Base-by-base conservation (phyloP, 2,888 invertebrate species). In the Pheosia gnoma region DNA sequence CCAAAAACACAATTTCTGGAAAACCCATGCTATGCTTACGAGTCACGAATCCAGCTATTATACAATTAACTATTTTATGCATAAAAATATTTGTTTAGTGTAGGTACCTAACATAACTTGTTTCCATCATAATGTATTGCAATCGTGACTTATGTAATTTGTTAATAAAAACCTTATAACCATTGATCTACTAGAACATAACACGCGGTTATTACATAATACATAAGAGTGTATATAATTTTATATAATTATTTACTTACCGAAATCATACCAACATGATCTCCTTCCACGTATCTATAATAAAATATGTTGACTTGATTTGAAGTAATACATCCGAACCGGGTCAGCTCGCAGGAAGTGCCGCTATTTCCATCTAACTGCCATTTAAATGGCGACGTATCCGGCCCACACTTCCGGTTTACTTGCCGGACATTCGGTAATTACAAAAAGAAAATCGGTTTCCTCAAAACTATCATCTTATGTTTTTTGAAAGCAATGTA, bases 341-440 rank as follows among this genome's bases (percentile, higher is more conserved):
- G 72, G 83, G 81, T 84, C 81, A 82, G 68, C 72, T 74, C 74
- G 75, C 85, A 85, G 87, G 88, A 89, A 86, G 81, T 79, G 77
- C 78, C 72, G 75, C 75, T 74, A 87, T 89, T 89, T 88, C 84
- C 87, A 89, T 86, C 84, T 78, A 79, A 81, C 84, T 87, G 82
- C 85, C 85, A 87, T 88, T 84, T 84, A 80, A 87, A 86, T 87
- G 80, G 81, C 75, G 68, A 75, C 75, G 77, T 80, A 80, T 88
- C 86, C 89, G 86, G 82, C 78, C 79, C 77, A 79, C 68, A 80
- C 81, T 86, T 85, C 85, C 85, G 84, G 77, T 72, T 58, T 68
- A 77, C 82, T 84, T 72, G 78, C 74, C 74, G 11, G 38, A 8
- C 37, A 41, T 41, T 41, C 39, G 13, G 41, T 41, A 41, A 25